Evolutionary conservation across 1,140 invertebrate species (phyloP).

Genomic region (Listronotus oregonensis): DNA sequence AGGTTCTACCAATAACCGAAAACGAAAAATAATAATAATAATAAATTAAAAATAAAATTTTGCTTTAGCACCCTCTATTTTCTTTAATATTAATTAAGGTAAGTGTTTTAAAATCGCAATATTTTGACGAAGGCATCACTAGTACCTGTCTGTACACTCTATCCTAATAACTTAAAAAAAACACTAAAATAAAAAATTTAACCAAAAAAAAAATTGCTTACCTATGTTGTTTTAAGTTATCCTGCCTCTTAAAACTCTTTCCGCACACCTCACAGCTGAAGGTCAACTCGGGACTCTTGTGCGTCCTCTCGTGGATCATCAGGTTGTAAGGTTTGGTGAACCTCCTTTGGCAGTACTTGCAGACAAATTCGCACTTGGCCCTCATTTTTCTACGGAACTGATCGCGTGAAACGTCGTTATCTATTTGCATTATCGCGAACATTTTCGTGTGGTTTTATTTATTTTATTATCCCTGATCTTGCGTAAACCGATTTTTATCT

Average conservation of each 20-base stretch:
- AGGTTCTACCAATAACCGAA: no score
- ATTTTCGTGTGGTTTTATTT: constrained; percentile 61
- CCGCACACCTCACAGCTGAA: constrained; percentile 99
- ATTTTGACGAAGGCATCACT: no score
- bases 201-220: constrained; percentile 57
- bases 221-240: constrained; percentile 95
- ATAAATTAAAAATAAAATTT: no score
- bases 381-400: constrained; percentile 92
- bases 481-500: constrained; percentile 9
- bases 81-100: no score
- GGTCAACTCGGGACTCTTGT: constrained; percentile 95
- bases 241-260: constrained; percentile 97
- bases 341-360: constrained; percentile 97
- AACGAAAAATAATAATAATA: no score
- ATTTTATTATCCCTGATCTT: constrained; percentile 1
- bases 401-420: constrained; percentile 86
- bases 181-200: constrained; percentile 12
- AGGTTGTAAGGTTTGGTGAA: constrained; percentile 99
- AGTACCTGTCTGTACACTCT: no score
- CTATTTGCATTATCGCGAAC: constrained; percentile 87
- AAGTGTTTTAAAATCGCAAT: no score
- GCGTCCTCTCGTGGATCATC: constrained; percentile 98
- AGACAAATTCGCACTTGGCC: constrained; percentile 97
- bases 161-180: neutral
- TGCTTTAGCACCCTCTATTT: no score